phyloP scores from a whole-genome alignment of 2,113 vertebrate species.

The Ptilonorhynchus violaceus region DNA sequence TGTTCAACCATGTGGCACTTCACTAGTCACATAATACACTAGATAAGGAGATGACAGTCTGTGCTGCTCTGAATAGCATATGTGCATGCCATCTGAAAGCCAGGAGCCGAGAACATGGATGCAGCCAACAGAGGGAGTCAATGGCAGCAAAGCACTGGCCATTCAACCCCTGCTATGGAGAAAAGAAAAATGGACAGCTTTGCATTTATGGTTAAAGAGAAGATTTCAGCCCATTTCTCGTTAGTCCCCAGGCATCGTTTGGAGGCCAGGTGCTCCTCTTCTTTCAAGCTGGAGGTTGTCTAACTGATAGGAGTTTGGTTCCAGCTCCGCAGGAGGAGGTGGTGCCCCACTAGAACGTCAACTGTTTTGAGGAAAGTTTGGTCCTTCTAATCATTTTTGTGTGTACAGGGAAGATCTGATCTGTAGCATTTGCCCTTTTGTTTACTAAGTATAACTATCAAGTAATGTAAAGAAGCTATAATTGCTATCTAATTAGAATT shows the following conservation, averaged over 20 bases:
- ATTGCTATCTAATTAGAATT: background rate
- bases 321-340: background rate
- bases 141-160: constrained; percentile 3
- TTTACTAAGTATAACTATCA: background rate
- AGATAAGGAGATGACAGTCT: constrained; percentile 65
- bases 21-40: constrained; percentile 56
- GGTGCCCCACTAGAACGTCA: background rate
- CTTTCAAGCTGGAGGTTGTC: background rate
- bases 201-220: background rate
- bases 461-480: background rate
- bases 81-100: constrained; percentile 53
- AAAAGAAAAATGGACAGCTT: background rate
- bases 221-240: background rate
- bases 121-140: constrained; percentile 42
- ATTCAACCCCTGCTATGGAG: background rate
- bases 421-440: background rate
- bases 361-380: background rate
- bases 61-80: constrained; percentile 60
- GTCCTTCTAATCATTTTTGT: background rate
- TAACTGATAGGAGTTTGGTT: background rate
- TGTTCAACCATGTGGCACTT: constrained; percentile 68
- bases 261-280: background rate
- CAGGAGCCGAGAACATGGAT: background rate
- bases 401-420: background rate
- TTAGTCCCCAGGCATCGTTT: background rate